Evolutionary conservation across 2,113 vertebrate species (phyloP).

Genomic region (Gasterosteus aculeatus): DNA sequence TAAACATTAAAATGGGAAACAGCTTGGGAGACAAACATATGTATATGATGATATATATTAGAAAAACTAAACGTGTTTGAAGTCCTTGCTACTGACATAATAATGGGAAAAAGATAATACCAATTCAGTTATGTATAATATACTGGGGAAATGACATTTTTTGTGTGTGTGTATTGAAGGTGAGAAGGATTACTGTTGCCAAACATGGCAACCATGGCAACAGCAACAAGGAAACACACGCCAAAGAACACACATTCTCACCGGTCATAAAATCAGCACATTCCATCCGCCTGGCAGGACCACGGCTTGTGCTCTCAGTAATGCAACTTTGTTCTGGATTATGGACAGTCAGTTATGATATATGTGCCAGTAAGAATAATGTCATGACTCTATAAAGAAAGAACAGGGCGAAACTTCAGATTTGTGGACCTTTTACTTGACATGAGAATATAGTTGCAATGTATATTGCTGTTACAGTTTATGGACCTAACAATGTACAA

Average conservation of each 20-base stretch:
- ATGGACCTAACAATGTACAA: slow-evolving; percentile 3
- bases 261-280: background rate
- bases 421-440: slow-evolving; percentile 8
- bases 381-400: background rate
- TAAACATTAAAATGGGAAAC: background rate
- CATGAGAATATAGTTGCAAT: slow-evolving; percentile 34
- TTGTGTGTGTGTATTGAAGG: too few species aligned
- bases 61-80: too few species aligned
- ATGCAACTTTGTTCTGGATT: background rate
- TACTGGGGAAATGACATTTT: too few species aligned
- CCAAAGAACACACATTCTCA: too few species aligned
- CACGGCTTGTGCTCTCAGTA: background rate
- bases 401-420: background rate
- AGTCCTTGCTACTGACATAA: too few species aligned
- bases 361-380: background rate
- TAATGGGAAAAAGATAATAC: too few species aligned
- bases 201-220: too few species aligned
- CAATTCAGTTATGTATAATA: too few species aligned
- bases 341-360: background rate
- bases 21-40: too few species aligned
- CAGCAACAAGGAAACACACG: too few species aligned
- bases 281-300: background rate
- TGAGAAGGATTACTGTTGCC: too few species aligned
- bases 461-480: slow-evolving; percentile 8
- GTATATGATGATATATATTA: too few species aligned